Base-by-base conservation (phyloP, 1,140 invertebrate species). In the Nephotettix cincticeps region DNA sequence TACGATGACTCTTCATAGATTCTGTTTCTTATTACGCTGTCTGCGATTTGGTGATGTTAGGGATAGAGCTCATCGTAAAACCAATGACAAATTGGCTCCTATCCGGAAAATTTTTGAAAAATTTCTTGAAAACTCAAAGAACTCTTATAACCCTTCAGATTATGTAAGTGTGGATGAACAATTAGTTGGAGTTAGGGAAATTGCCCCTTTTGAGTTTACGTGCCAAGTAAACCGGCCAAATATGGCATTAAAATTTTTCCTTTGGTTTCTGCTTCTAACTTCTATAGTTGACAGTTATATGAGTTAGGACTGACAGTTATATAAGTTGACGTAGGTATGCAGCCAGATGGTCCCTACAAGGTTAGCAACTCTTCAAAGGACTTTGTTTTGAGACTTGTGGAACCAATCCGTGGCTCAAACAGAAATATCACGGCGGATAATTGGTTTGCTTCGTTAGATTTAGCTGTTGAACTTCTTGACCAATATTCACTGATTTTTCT, bases 171-270 rank as follows among this genome's bases (percentile, higher is more conserved):
- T 66, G n/a, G 63, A 66, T 75, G 80, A 84, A 73, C 73, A 78
- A 65, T 40, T 81, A 17, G 72, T 70, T 51, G 70, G 65, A 25
- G 82, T 82, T 72, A 65, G 77, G 81, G 80, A 27, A 73, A 75
- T 43, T 81, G 80, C 68, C 54, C 43, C 23, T 83, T 82, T 71
- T 45, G 77, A 32, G 76, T 79, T 14, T 81, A 82, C 71, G 80
- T 82, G 6, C 76, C 78, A 36, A 71, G 69, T 13, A 84, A 83
- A 75, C 80, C 79, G 14, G 73, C 66, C 13, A 80, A 80, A 72
- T 83, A 83, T 71, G 83, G 81, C 4, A 76, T 84, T 64, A 83
- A 83, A 78, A 75, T 78, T 17, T 73, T 75, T 25, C 17, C 63
- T 17, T 4, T 66, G 1, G 63, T 66, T 4, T 66, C 28, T 29